Base-by-base conservation (phyloP, 1,140 invertebrate genomes). In the Penaeus indicus region DNA sequence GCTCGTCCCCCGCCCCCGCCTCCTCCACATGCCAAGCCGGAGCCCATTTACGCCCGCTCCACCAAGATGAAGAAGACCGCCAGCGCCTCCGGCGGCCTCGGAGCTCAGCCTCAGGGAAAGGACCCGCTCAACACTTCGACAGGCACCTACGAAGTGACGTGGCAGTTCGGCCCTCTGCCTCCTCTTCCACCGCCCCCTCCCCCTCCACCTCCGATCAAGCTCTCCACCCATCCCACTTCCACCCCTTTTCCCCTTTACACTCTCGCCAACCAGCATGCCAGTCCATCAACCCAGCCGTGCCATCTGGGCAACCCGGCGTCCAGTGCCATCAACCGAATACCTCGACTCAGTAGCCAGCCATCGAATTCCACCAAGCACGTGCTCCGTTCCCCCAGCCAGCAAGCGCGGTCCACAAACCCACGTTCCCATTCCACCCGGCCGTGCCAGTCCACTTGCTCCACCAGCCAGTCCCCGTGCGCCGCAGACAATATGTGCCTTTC, bases 1-100 rank as follows among this genome's bases (percentile, higher is more conserved):
- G 21, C 27, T 11, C 61, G 21, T 22, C 11, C 62, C 42, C 22
- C 38, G 18, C 2, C 75, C 54, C 75, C 54, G 42, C 47, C 60
- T 8, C 25, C 25, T 54, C 25, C 13, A 16, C 47, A 60, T 38
- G 19, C 62, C 38, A 25, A 47, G n/a, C 38, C 62, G 10, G 85
- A 54, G 61, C 87, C 87, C 22, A 63, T 88, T 21, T 88, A 88
- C 75, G 81, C 87, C 72, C 67, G 62, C 5, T 82, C 87, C 18
- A 84, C 42, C 81, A 88, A 88, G 42, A 87, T 63, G 80, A 88
- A 88, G 19, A 81, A 60, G 22, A 62, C 38, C 75, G 75, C 32
- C 21, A 19, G 18, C 75, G 8, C 47, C 32, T 32, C 32, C 8
- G 21, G 18, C 75, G 8, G 18, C 32, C 75, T 78, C 27, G 32